Conservation (phyloP, 2,113 vertebrate species). For the Chionomys nivalis region DNA sequence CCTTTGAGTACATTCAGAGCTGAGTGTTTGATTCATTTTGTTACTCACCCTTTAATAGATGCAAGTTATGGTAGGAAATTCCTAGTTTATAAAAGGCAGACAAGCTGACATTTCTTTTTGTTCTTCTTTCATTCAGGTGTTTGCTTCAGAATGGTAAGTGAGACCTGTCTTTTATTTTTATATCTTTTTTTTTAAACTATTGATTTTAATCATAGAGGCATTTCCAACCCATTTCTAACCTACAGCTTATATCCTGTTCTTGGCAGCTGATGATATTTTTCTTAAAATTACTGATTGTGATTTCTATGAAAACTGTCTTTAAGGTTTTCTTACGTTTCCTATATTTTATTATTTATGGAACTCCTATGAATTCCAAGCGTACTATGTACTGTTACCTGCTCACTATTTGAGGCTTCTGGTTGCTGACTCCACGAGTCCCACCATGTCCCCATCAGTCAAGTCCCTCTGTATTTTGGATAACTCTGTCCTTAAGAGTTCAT, state of each 20-base stretch:
- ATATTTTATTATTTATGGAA: background rate
- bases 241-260: constrained; percentile 14
- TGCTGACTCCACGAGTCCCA: background rate
- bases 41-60: constrained; percentile 37
- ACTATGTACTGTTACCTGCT: background rate
- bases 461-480: background rate
- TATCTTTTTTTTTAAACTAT: background rate
- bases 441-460: background rate
- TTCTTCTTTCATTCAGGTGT: constrained; percentile 88
- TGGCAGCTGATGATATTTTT: constrained; percentile 16
- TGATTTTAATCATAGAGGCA: constrained; percentile 14
- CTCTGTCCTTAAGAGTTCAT: background rate
- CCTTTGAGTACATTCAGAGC: constrained; percentile 32
- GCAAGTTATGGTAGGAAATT: constrained; percentile 21
- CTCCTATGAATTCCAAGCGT: constrained; percentile 43
- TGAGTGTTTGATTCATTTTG: constrained; percentile 41
- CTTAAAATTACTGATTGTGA: constrained; percentile 47
- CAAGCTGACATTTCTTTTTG: constrained; percentile 53
- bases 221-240: background rate
- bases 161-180: background rate
- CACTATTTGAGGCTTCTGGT: background rate
- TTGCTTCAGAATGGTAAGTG: constrained; percentile 97
- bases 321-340: background rate
- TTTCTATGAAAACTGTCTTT: constrained; percentile 26
- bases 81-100: background rate